Evolutionary conservation across 2,888 invertebrate species (phyloP).

Genomic region (Agrochola lota): DNA sequence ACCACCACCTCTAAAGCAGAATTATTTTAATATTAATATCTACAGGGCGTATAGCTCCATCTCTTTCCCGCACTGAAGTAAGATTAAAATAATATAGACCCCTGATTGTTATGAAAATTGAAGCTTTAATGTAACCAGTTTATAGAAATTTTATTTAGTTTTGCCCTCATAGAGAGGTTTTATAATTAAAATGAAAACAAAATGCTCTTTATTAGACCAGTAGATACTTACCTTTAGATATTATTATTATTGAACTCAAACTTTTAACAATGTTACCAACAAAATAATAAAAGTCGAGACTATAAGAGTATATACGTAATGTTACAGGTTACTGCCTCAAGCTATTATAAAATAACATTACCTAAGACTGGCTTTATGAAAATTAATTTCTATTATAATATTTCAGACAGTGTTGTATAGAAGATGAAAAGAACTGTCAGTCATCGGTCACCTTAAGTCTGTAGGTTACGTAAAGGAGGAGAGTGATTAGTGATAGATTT

Average conservation of each 20-base stretch:
- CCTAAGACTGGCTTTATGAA: background rate
- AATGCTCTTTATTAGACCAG: background rate
- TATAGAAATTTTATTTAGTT: background rate
- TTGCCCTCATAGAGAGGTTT: background rate
- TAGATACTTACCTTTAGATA: background rate
- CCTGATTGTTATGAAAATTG: background rate
- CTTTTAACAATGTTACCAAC: background rate
- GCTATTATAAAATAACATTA: constrained; percentile 5
- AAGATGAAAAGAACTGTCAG: constrained; percentile 4
- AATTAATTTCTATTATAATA: background rate
- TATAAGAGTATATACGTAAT: background rate
- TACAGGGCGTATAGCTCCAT: too few relatives aligned
- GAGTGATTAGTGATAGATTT: constrained; percentile 11
- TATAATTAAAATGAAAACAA: background rate
- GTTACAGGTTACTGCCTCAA: background rate
- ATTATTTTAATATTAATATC: too few relatives aligned
- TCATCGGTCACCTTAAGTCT: constrained; percentile 31
- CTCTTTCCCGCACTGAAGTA: too few relatives aligned
- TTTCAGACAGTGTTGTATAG: constrained; percentile 2
- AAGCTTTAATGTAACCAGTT: background rate
- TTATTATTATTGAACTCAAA: background rate
- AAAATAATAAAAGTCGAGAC: background rate
- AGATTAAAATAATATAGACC: too few relatives aligned
- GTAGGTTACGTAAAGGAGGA: constrained; percentile 5
- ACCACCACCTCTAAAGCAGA: too few relatives aligned